Conservation (phyloP, 2,113 vertebrate species). For the Egretta garzetta region DNA sequence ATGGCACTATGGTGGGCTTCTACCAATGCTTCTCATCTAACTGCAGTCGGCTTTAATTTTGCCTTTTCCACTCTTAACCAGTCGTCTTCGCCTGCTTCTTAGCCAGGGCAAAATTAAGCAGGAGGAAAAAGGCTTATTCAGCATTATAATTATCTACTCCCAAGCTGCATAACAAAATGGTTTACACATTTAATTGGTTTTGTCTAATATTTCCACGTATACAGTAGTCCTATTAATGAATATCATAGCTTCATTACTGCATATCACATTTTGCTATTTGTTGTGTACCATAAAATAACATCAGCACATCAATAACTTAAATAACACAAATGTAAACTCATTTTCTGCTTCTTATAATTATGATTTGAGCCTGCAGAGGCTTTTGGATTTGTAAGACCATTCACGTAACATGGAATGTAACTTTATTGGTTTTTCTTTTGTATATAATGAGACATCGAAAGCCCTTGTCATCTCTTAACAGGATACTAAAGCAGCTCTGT, state of each 20-base stretch:
- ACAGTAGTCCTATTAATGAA: slow-evolving; percentile 51
- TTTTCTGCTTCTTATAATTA: slow-evolving; percentile 53
- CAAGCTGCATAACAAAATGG: slow-evolving; percentile 62
- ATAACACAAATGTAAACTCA: slow-evolving; percentile 66
- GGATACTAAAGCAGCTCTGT: slow-evolving; percentile 74
- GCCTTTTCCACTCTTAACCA: slow-evolving; percentile 3
- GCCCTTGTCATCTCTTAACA: slow-evolving; percentile 78
- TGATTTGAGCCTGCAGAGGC: slow-evolving; percentile 37
- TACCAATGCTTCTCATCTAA: not conserved
- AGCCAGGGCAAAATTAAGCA: slow-evolving; percentile 40
- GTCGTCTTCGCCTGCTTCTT: not conserved
- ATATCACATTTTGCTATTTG: slow-evolving; percentile 45
- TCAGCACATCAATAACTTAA: slow-evolving; percentile 57
- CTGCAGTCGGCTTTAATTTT: not conserved
- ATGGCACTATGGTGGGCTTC: not conserved
- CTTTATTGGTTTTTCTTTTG: slow-evolving; percentile 74
- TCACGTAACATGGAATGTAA: slow-evolving; percentile 78
- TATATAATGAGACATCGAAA: slow-evolving; percentile 73
- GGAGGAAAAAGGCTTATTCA: slow-evolving; percentile 59
- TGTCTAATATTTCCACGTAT: slow-evolving; percentile 41
- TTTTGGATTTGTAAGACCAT: slow-evolving; percentile 67
- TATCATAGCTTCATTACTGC: slow-evolving; percentile 41
- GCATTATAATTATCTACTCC: slow-evolving; percentile 42
- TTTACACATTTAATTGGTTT: slow-evolving; percentile 53
- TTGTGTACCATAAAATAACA: slow-evolving; percentile 43